Conservation (phyloP, 2,797 vertebrate species). For the Limosa lapponica region DNA sequence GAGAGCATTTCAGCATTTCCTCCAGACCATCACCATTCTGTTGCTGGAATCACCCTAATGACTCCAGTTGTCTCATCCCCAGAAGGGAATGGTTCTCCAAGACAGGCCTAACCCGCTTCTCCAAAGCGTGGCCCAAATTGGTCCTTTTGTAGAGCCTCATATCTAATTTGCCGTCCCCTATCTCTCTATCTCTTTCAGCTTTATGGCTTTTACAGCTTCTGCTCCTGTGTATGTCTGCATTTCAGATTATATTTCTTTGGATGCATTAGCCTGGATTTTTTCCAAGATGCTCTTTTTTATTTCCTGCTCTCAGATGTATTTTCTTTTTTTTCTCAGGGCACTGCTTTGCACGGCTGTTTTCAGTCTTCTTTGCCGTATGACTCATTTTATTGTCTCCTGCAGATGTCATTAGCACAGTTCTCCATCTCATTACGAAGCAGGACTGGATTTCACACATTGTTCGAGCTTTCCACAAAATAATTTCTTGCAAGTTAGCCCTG, state of each 20-base stretch:
- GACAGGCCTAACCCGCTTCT: conserved; percentile 39
- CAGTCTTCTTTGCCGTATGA: conserved; percentile 24
- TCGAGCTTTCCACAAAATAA: conserved; percentile 43
- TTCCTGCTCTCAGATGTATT: conserved; percentile 5
- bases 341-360: conserved; percentile 19
- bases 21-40: neutral
- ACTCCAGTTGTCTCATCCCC: neutral
- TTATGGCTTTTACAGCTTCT: conserved; percentile 64
- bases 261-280: conserved; percentile 65
- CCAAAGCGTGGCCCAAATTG: neutral
- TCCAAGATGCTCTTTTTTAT: conserved; percentile 65
- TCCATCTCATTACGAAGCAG: conserved; percentile 37
- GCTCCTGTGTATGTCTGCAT: conserved; percentile 12
- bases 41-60: conserved; percentile 1
- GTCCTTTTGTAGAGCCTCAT: conserved; percentile 29
- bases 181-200: conserved; percentile 49
- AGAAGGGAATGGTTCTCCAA: neutral
- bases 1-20: neutral
- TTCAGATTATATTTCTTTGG: conserved; percentile 55
- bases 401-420: conserved; percentile 65
- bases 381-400: conserved; percentile 68
- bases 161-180: conserved; percentile 65
- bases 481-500: conserved; percentile 20
- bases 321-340: conserved; percentile 1
- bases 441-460: conserved; percentile 45